Evolutionary conservation across 2,797 vertebrate species (phyloP).

Genomic region (Gobionotothen gibberifrons): DNA sequence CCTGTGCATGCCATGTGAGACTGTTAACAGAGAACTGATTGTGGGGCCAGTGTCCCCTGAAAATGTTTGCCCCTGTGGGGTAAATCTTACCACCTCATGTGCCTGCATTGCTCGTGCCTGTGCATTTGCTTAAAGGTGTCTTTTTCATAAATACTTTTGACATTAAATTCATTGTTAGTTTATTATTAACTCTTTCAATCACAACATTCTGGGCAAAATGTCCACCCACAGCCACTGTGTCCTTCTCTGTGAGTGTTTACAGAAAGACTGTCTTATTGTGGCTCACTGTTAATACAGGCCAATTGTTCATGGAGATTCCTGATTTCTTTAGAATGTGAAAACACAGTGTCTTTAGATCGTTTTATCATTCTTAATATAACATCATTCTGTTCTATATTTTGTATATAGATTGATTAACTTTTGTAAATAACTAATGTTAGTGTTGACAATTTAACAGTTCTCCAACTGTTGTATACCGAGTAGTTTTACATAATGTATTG

Average conservation of each 20-base stretch:
- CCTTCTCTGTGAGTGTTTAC: slow-evolving; percentile 62
- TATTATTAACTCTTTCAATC: background rate
- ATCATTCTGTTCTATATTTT: slow-evolving; percentile 19
- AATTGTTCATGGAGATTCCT: slow-evolving; percentile 41
- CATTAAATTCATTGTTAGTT: slow-evolving; percentile 17
- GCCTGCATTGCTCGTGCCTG: slow-evolving; percentile 76
- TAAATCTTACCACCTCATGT: slow-evolving; percentile 61
- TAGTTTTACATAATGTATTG: slow-evolving; percentile 18
- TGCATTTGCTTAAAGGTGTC: slow-evolving; percentile 61
- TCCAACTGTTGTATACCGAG: slow-evolving; percentile 18
- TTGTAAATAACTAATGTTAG: background rate
- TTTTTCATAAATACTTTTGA: slow-evolving; percentile 38
- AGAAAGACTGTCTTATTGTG: slow-evolving; percentile 34
- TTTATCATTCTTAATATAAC: slow-evolving; percentile 14
- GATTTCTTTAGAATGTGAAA: slow-evolving; percentile 25
- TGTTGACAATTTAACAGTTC: slow-evolving; percentile 24
- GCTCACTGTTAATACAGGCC: slow-evolving; percentile 47
- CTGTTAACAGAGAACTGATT: slow-evolving; percentile 52
- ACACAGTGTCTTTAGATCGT: slow-evolving; percentile 6
- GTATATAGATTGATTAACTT: background rate
- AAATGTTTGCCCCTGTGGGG: slow-evolving; percentile 78
- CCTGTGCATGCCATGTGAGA: slow-evolving; percentile 42
- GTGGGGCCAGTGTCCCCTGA: slow-evolving; percentile 56
- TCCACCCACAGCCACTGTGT: slow-evolving; percentile 14
- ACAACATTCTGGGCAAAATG: slow-evolving; percentile 1